phyloP scores from a whole-genome alignment of 2,113 vertebrate genomes.

The Ameiurus melas region DNA sequence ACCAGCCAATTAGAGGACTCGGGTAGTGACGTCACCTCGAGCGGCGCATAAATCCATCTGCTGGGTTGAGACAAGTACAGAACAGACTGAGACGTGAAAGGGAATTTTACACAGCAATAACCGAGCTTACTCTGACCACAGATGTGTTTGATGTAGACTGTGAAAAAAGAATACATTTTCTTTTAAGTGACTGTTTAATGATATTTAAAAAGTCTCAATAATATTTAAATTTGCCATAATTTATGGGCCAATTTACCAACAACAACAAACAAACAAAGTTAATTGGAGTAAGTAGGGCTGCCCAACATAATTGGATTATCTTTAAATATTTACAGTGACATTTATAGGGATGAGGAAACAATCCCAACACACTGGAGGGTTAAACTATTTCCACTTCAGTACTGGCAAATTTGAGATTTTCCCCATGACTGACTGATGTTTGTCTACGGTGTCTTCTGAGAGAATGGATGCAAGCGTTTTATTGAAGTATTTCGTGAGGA shows the following conservation, averaged over 20 bases:
- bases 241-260: background rate
- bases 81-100: too few species aligned
- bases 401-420: background rate
- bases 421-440: background rate
- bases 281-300: background rate
- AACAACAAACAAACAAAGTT: background rate
- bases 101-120: background rate
- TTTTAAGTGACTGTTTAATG: background rate
- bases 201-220: background rate
- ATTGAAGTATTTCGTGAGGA: background rate
- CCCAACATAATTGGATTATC: too few species aligned
- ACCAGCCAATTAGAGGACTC: conserved; percentile 13
- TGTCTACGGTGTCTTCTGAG: background rate
- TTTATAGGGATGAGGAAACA: background rate
- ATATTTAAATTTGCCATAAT: background rate
- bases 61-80: background rate
- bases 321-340: background rate
- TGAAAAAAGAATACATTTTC: background rate
- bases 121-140: background rate
- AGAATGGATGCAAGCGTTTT: background rate
- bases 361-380: background rate
- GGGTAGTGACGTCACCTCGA: background rate
- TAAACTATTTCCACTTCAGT: background rate
- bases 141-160: background rate
- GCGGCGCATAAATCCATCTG: background rate